A percentile compares a stretch with the other conserved stretches of the same genome.
These are phyloP conservation scores for Philopotamus ludificatus DNA, from an alignment of 1,140 invertebrate genomes.

Conservation along the genomic window DNA sequence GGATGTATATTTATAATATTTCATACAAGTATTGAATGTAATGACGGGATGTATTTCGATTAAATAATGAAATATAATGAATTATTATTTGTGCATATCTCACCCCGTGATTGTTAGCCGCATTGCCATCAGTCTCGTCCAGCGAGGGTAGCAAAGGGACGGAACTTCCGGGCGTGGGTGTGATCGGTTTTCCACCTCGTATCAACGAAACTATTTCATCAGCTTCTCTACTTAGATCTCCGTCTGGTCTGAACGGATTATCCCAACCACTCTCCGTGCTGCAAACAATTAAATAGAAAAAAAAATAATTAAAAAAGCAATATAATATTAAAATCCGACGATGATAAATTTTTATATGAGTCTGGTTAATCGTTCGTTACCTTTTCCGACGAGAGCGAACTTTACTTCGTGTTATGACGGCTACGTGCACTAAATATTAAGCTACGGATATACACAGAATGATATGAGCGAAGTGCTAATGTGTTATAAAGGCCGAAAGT, in stretches of 20 bases:
- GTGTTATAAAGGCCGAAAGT: too few relatives aligned
- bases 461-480: background rate
- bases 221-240: conserved; percentile 90
- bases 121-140: conserved; percentile 49
- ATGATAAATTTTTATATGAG: too few relatives aligned
- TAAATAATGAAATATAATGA: background rate
- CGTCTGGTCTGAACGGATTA: conserved; percentile 95
- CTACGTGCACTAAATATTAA: background rate
- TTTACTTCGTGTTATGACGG: too few relatives aligned
- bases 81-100: background rate
- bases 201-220: conserved; percentile 95
- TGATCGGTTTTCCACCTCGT: conserved; percentile 66
- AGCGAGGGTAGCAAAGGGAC: conserved; percentile 45
- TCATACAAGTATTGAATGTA: too few relatives aligned
- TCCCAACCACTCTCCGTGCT: conserved; percentile 95
- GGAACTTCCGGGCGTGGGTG: conserved; percentile 48
- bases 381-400: too few relatives aligned
- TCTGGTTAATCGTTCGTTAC: too few relatives aligned
- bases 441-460: background rate
- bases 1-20: too few relatives aligned
- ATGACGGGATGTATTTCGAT: too few relatives aligned
- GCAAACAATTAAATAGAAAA: conserved; percentile 52
- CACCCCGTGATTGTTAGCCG: conserved; percentile 24
- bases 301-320: background rate
- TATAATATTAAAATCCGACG: too few relatives aligned